Conservation (phyloP, 2,797 vertebrate genomes). For the Acrossocheilus wenchowensis region DNA sequence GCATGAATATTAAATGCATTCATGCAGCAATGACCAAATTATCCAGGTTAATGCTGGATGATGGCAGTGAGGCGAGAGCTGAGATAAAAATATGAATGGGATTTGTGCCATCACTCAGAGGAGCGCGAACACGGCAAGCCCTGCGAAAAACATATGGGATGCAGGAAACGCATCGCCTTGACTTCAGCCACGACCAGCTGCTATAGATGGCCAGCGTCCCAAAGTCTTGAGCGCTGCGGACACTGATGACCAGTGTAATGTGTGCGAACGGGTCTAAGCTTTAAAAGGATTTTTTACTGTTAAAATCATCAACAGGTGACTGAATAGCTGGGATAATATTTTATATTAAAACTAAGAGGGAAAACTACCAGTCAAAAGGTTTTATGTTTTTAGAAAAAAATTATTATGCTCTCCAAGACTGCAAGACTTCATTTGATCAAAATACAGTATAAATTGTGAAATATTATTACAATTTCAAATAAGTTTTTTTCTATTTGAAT, state of each 20-base stretch:
- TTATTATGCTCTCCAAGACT: no score
- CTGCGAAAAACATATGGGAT: constrained; percentile 74
- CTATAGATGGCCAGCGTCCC: constrained; percentile 77
- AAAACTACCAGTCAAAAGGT: no score
- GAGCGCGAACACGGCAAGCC: constrained; percentile 44
- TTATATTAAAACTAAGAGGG: not conserved
- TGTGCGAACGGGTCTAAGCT: not conserved
- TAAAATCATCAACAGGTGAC: not conserved
- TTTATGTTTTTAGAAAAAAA: no score
- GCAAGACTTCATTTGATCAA: no score
- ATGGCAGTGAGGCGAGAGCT: not conserved
- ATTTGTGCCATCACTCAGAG: constrained; percentile 54
- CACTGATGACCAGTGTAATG: constrained; percentile 66
- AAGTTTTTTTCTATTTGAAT: no score
- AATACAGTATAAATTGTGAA: no score
- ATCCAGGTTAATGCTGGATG: constrained; percentile 11
- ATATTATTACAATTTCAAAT: no score
- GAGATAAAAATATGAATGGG: constrained; percentile 29
- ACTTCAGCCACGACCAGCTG: constrained; percentile 76
- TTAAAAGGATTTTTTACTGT: not conserved
- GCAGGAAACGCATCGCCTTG: constrained; percentile 72
- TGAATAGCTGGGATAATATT: not conserved
- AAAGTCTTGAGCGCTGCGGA: constrained; percentile 71
- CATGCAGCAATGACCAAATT: not conserved
- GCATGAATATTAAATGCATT: not conserved